These are phyloP conservation scores for Chrysoperla carnea DNA, from an alignment of 1,140 invertebrate genomes.

Conservation along the genomic window DNA sequence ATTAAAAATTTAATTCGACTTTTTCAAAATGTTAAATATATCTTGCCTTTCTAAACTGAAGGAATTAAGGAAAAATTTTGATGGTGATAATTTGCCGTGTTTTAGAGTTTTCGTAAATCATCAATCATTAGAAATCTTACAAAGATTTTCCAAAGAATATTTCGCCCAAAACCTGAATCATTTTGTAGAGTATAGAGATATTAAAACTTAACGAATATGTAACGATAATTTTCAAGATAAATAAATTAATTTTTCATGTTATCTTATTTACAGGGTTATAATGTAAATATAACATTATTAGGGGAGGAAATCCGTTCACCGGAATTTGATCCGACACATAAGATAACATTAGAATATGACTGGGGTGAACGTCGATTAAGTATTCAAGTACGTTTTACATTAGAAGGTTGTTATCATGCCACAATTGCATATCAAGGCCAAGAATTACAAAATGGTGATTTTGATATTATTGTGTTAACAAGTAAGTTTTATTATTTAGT, in stretches of 20 bases:
- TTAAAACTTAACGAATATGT: too few relatives aligned
- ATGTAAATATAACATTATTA: conserved; percentile 32
- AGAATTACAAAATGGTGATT: conserved; percentile 75
- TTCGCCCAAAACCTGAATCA: too few relatives aligned
- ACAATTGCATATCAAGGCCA: conserved; percentile 58
- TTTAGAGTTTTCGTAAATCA: too few relatives aligned
- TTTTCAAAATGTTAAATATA: conserved; percentile 1
- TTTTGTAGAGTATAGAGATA: too few relatives aligned
- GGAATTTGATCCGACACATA: conserved; percentile 9
- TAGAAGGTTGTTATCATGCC: conserved; percentile 65
- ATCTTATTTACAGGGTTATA: conserved; percentile 27
- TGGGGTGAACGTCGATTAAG: conserved; percentile 39
- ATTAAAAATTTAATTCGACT: conserved; percentile 10
- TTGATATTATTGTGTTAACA: conserved; percentile 80
- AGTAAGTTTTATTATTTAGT: conserved; percentile 35
- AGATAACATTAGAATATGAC: conserved; percentile 41
- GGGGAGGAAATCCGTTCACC: conserved; percentile 18
- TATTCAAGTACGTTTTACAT: conserved; percentile 45
- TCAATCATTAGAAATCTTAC: too few relatives aligned
- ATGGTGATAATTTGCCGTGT: too few relatives aligned
- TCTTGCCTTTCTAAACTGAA: conserved; percentile 3
- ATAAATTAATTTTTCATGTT: too few relatives aligned
- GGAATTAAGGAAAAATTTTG: too few relatives aligned
- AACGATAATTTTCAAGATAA: too few relatives aligned
- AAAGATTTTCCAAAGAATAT: too few relatives aligned